Conservation (phyloP, 2,113 vertebrate genomes). For the Eulacestoma nigropectus region DNA sequence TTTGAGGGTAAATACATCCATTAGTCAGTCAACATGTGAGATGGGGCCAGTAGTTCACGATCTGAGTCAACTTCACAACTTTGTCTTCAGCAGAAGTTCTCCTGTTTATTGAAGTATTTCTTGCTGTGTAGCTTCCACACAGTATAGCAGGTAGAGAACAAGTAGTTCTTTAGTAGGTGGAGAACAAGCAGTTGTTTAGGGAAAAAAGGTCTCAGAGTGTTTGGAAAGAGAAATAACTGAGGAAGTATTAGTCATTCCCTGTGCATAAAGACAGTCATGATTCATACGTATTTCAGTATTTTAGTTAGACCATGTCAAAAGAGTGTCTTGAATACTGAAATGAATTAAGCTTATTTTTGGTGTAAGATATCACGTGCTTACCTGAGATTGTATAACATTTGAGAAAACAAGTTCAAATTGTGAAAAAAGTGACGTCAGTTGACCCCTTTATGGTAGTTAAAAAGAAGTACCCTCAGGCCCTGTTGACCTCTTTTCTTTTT, state of each 20-base stretch:
- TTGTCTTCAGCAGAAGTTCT: neutral
- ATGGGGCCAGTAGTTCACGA: neutral
- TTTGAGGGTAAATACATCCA: neutral
- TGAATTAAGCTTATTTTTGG: neutral
- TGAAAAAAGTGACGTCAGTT: neutral
- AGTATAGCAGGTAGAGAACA: neutral
- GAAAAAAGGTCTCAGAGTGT: neutral
- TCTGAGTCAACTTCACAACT: neutral
- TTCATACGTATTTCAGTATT: neutral
- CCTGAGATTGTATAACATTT: neutral
- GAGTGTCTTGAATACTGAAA: neutral
- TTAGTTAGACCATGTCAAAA: neutral
- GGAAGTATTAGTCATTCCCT: constrained; percentile 10
- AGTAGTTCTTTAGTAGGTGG: neutral
- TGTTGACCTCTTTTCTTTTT: neutral
- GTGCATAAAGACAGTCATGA: neutral
- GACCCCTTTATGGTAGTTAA: neutral
- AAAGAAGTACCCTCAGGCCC: neutral
- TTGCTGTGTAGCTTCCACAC: neutral
- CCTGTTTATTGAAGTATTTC: neutral
- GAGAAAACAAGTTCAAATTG: neutral
- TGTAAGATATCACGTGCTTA: fast-evolving
- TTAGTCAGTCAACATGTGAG: neutral
- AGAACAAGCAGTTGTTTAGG: neutral
- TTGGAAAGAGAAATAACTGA: constrained; percentile 6